Percentiles rank a stretch among this genome's conserved stretches.
Evolutionary conservation across 2,888 invertebrate genomes (phyloP).

Genomic region (Apoda limacodes): DNA sequence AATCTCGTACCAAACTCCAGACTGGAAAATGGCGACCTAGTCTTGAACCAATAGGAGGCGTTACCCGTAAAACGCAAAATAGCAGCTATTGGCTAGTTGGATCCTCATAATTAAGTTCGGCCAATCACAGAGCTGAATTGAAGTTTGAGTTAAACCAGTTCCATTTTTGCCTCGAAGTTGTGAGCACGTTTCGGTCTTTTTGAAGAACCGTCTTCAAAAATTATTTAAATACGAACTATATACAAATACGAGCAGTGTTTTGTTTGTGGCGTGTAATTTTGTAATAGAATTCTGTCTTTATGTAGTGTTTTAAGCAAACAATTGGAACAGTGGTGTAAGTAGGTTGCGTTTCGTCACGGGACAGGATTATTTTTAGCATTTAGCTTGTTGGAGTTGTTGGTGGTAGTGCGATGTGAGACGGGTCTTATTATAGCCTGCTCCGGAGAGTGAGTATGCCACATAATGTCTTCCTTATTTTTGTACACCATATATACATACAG

Average conservation of each 20-base stretch:
- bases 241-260: constrained; percentile 19
- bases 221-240: too few species aligned
- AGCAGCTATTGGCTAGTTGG: constrained; percentile 36
- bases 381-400: constrained; percentile 62
- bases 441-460: constrained; percentile 53
- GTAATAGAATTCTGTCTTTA: too few species aligned
- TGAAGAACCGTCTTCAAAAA: too few species aligned
- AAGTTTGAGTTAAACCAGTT: constrained; percentile 59
- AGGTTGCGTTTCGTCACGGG: constrained; percentile 57
- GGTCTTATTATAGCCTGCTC: constrained; percentile 63
- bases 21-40: constrained; percentile 61
- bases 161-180: constrained; percentile 46
- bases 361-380: constrained; percentile 58
- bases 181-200: constrained; percentile 40
- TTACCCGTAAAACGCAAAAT: constrained; percentile 30
- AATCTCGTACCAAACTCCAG: too few species aligned
- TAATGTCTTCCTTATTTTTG: constrained; percentile 52
- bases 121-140: constrained; percentile 48
- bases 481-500: too few species aligned
- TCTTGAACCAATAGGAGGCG: constrained; percentile 58
- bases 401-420: constrained; percentile 53
- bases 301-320: too few species aligned
- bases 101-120: constrained; percentile 29
- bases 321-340: constrained; percentile 27
- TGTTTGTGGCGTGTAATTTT: constrained; percentile 8